Percentiles rank a stretch among this genome's conserved stretches.
Evolutionary conservation across 2,113 vertebrate genomes (phyloP).

Genomic region (Geothlypis trichas): DNA sequence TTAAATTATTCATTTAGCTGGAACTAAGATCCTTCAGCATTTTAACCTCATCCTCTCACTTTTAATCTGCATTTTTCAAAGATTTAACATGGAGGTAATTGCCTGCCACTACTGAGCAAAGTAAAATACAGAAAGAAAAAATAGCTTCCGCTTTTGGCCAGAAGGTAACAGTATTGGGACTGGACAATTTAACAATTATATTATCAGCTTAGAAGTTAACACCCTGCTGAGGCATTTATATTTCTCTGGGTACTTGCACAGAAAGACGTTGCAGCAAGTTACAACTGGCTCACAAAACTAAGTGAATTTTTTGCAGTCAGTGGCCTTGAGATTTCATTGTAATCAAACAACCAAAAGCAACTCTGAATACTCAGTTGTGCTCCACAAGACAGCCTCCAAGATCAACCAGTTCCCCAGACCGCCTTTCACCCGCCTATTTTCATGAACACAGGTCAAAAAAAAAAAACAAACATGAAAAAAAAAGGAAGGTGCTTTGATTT

Average conservation of each 20-base stretch:
- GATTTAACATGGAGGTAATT: not conserved
- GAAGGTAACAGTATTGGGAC: not conserved
- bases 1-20: not conserved
- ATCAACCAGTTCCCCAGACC: not conserved
- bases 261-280: not conserved
- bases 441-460: not conserved
- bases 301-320: not conserved
- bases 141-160: not conserved
- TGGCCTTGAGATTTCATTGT: not conserved
- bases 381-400: not conserved
- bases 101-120: not conserved
- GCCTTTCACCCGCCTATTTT: not conserved
- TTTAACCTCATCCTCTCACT: conserved; percentile 3
- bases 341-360: not conserved
- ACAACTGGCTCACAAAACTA: not conserved
- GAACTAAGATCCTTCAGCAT: not conserved
- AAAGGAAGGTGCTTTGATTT: not conserved
- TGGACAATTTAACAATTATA: not conserved
- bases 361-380: not conserved
- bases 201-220: not conserved
- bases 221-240: not conserved
- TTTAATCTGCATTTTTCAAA: not conserved
- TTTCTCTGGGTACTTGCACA: not conserved
- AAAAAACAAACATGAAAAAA: not conserved
- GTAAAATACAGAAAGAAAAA: not conserved